Conservation (phyloP, 2,797 vertebrate genomes). For the Pseudochromis fuscus region DNA sequence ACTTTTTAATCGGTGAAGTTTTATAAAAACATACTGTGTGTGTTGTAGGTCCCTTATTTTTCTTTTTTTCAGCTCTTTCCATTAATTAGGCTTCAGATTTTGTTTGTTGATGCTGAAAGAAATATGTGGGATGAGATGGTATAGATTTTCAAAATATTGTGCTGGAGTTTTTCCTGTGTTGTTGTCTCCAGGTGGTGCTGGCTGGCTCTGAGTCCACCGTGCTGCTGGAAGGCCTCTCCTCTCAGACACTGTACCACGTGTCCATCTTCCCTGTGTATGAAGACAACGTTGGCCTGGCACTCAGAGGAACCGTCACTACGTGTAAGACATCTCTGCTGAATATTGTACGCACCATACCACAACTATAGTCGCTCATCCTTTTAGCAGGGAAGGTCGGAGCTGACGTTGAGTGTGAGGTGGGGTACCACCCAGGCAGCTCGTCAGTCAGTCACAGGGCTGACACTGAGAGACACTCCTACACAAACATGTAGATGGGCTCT, state of each 20-base stretch:
- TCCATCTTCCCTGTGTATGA: conserved; percentile 90
- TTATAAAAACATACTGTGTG: too few relatives aligned
- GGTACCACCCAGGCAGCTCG: too few relatives aligned
- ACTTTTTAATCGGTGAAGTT: too few relatives aligned
- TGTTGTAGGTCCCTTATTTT: too few relatives aligned
- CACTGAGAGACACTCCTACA: too few relatives aligned
- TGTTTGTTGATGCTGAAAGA: too few relatives aligned
- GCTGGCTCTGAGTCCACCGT: conserved; percentile 83
- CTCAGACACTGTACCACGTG: conserved; percentile 90
- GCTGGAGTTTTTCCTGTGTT: not conserved
- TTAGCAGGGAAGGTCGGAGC: not conserved
- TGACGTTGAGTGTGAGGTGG: too few relatives aligned
- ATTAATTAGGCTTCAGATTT: too few relatives aligned
- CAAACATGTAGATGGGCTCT: too few relatives aligned
- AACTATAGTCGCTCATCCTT: not conserved
- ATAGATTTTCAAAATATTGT: not conserved
- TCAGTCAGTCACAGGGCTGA: too few relatives aligned
- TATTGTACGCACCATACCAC: not conserved
- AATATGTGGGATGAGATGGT: too few relatives aligned
- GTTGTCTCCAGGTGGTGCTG: conserved; percentile 86
- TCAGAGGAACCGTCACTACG: conserved; percentile 90
- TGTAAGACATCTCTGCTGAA: conserved; percentile 79
- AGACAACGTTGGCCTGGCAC: conserved; percentile 81
- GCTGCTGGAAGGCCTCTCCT: conserved; percentile 87
- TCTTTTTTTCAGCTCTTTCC: too few relatives aligned